phyloP scores from a whole-genome alignment of 2,797 vertebrate species.

The Leptodactylus fallax region DNA sequence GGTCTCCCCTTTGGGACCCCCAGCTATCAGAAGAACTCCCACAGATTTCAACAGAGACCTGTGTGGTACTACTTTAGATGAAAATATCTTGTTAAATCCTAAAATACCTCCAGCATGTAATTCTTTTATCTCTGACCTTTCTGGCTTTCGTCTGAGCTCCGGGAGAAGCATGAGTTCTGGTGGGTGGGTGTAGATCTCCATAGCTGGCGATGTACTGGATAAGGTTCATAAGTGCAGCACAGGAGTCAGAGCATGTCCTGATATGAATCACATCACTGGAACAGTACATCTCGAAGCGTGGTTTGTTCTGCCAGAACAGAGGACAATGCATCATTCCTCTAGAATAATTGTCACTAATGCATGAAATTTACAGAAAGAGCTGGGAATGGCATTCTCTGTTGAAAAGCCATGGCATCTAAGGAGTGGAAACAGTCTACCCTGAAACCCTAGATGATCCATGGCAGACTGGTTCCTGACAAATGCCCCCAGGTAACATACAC shows the following conservation, averaged over 20 bases:
- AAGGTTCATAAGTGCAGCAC: conserved; percentile 97
- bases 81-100: too few relatives aligned
- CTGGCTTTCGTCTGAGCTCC: conserved; percentile 78
- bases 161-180: conserved; percentile 78
- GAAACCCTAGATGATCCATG: too few relatives aligned
- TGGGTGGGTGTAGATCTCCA: conserved; percentile 86
- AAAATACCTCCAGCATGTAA: not conserved
- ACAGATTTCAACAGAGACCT: too few relatives aligned
- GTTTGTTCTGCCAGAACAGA: conserved; percentile 78
- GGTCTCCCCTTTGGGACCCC: too few relatives aligned
- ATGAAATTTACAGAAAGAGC: not conserved
- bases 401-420: too few relatives aligned
- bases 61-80: not conserved
- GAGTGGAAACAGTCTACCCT: too few relatives aligned
- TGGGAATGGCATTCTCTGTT: too few relatives aligned
- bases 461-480: too few relatives aligned
- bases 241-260: conserved; percentile 93
- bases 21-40: not conserved
- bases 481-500: not conserved
- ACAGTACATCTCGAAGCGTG: conserved; percentile 93
- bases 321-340: not conserved
- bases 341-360: not conserved
- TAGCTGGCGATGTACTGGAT: conserved; percentile 98
- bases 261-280: conserved; percentile 96
- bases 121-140: conserved; percentile 78